phyloP scores from a whole-genome alignment of 2,113 vertebrate genomes.

The Brachypteracias leptosomus region DNA sequence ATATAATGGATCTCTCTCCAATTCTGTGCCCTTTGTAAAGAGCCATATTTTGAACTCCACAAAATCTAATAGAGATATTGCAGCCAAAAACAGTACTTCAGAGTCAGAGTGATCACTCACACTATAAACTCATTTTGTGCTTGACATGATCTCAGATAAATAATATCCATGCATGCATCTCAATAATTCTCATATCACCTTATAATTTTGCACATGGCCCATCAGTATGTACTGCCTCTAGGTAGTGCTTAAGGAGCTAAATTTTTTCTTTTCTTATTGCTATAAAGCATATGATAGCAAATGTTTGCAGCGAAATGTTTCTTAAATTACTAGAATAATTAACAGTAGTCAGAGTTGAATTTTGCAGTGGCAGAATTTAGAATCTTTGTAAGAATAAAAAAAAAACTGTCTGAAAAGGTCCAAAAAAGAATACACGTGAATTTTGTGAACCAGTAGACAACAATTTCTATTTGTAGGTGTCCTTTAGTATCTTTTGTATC shows the following conservation, averaged over 20 bases:
- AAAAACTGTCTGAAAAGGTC: not conserved
- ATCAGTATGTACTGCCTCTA: not conserved
- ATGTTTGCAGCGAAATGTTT: not conserved
- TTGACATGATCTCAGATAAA: not conserved
- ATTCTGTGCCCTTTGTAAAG: not conserved
- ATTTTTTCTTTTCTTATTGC: not conserved
- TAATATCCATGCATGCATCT: not conserved
- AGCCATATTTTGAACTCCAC: not conserved
- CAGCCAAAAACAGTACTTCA: not conserved
- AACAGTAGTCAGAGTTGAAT: not conserved
- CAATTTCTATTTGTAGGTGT: not conserved
- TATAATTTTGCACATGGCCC: rapidly evolving
- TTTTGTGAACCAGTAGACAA: not conserved
- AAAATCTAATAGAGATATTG: not conserved
- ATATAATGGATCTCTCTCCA: not conserved
- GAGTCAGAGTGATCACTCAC: not conserved
- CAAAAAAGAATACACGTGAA: not conserved
- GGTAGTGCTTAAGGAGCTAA: not conserved
- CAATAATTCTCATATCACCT: not conserved
- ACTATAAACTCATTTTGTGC: not conserved
- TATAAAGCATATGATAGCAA: not conserved
- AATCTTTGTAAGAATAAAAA: not conserved
- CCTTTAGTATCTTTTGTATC: not conserved
- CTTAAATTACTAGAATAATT: not conserved
- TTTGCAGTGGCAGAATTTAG: not conserved